A percentile compares a stretch with the other conserved stretches of the same genome.
Conservation (phyloP, 2,113 vertebrate species). For the Ctenodactylus gundi region DNA sequence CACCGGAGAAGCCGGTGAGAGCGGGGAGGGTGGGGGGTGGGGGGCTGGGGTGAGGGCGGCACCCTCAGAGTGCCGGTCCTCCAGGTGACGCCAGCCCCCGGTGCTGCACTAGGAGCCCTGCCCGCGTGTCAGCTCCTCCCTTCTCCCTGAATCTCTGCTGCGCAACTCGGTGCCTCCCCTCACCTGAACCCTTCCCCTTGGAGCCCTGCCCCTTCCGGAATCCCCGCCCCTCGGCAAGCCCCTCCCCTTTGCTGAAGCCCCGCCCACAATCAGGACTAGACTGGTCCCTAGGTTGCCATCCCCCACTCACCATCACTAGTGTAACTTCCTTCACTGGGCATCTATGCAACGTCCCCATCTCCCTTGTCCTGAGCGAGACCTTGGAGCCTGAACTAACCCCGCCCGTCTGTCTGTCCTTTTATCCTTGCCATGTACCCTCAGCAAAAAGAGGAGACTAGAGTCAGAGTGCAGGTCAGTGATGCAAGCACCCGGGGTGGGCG, state of each 20-base stretch:
- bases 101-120: background rate
- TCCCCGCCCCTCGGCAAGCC: too few relatives aligned
- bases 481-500: background rate
- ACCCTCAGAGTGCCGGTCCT: background rate
- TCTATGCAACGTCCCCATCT: background rate
- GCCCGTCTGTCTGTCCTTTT: slow-evolving; percentile 54
- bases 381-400: slow-evolving; percentile 27
- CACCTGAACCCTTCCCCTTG: background rate
- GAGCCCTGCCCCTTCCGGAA: rapidly evolving
- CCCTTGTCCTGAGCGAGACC: background rate
- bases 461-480: slow-evolving; percentile 85
- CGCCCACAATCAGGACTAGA: background rate
- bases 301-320: background rate
- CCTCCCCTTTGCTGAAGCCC: background rate
- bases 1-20: slow-evolving; percentile 94
- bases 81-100: background rate
- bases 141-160: background rate
- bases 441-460: slow-evolving; percentile 88
- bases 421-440: slow-evolving; percentile 60
- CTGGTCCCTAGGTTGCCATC: background rate
- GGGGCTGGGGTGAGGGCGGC: background rate
- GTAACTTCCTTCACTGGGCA: background rate
- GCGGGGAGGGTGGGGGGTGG: background rate
- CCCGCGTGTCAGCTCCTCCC: background rate
- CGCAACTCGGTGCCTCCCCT: too few relatives aligned